Evolutionary conservation across 2,797 vertebrate species (phyloP), one percentile per base, ranked within the genome.

Genomic region (Emys orbicularis): DNA sequence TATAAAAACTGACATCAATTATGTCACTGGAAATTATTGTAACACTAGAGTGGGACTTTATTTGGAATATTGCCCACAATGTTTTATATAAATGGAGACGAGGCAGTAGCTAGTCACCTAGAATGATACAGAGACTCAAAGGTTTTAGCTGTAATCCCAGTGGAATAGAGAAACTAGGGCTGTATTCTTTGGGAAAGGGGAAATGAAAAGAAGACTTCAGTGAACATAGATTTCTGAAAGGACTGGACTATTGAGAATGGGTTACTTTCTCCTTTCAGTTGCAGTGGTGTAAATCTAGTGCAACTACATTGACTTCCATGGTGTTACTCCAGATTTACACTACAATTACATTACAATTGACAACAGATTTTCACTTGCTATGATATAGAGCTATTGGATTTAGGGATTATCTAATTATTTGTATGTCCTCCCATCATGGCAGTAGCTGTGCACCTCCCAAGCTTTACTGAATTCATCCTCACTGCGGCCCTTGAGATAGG

Each of bases 141-240:
- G 86, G 94, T 95, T 93, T 86, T 88, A 61, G 86, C 84, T 59
- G 90, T 94, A 95, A 92, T 97, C 65, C 90, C 49, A 34, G 12
- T 86, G 74, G 92, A 92, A 91, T 87, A 61, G 83, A 47, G 87
- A 95, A 96, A 86, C 50, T 87, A 52, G 47, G 86, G 37, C 81
- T 94, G 61, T 68, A 27, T 95, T 91, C 90, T 89, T 91, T 93
- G 79, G 82, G 91, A 95, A 95, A 87, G 65, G 65, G 9, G 84
- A 81, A 93, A 77, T 83, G 80, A 91, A 90, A 92, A 88, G 21
- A 53, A 95, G 87, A 81, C 27, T 52, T 9, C 5, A 7, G 41
- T 90, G 95, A 96, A 91, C 86, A 79, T 9, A 31, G 61, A 50
- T 1, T 92, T 91, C 29, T 57, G n/a, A 18, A 76, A 91, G 85